These are phyloP conservation scores for Microctonus hyperodae DNA, from an alignment of 2,888 invertebrate genomes.

Conservation along the genomic window DNA sequence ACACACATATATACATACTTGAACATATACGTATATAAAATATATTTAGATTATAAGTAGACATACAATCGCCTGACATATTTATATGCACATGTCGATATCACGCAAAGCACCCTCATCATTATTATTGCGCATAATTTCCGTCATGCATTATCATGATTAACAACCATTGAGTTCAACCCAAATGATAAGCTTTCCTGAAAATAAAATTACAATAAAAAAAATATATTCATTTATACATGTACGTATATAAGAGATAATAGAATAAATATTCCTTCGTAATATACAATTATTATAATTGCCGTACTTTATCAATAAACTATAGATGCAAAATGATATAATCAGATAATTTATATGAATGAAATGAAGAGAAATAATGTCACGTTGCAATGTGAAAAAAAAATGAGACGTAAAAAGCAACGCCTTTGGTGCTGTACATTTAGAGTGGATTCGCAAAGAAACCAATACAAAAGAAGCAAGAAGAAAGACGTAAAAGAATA, in stretches of 20 bases:
- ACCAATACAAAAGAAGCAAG: conserved; percentile 15
- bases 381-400: background rate
- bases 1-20: background rate
- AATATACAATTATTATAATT: background rate
- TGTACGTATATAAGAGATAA: background rate
- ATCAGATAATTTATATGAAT: conserved; percentile 10
- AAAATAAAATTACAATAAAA: too few relatives aligned
- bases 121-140: conserved; percentile 7
- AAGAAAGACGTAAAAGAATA: conserved; percentile 19
- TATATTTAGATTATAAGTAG: background rate
- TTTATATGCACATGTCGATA: conserved; percentile 10
- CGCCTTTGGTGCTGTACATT: conserved; percentile 1
- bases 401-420: conserved; percentile 4
- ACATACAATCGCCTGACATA: background rate
- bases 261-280: background rate
- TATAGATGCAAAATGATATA: background rate
- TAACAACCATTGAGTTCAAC: background rate
- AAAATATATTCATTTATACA: too few relatives aligned
- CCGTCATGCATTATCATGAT: background rate
- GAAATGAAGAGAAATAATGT: background rate
- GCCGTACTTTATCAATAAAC: background rate
- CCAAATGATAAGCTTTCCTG: background rate
- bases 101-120: background rate
- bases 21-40: background rate
- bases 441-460: conserved; percentile 10